Evolutionary conservation across 2,113 vertebrate genomes (phyloP).

Genomic region (Lampris incognitus): DNA sequence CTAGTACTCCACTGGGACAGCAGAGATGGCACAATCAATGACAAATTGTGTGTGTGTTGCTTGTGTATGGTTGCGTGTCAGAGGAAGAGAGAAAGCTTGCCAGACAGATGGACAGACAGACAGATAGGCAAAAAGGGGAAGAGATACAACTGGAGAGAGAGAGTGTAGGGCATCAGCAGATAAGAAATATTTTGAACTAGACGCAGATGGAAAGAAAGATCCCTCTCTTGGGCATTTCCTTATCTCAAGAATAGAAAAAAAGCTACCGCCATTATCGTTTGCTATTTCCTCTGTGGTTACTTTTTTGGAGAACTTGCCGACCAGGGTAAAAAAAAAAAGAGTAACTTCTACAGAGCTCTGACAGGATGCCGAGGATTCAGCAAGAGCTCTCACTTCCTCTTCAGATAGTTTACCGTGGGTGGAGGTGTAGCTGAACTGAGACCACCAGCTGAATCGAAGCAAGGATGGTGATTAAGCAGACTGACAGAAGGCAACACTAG

Average conservation of each 20-base stretch:
- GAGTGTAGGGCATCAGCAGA: neutral
- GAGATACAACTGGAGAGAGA: neutral
- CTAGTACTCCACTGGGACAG: constrained; percentile 15
- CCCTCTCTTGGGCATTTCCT: no score
- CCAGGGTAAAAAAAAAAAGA: neutral
- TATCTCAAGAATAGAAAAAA: no score
- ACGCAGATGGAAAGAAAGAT: no score
- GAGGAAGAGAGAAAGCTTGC: neutral
- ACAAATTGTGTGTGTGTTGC: neutral
- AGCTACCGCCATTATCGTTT: no score
- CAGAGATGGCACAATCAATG: constrained; percentile 34
- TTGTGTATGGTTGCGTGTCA: neutral
- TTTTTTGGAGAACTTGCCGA: no score
- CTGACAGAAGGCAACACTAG: constrained; percentile 47
- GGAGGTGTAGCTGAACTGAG: constrained; percentile 26
- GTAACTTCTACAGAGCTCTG: constrained; percentile 5
- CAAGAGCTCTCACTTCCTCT: constrained; percentile 22
- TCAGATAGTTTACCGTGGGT: constrained; percentile 33
- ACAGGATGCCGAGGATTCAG: constrained; percentile 3
- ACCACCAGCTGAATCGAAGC: constrained; percentile 32
- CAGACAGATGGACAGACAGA: neutral
- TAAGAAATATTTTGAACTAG: no score
- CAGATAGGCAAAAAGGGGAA: neutral
- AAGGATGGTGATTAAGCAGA: constrained; percentile 44
- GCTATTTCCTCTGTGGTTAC: no score